Evolutionary conservation across 2,797 vertebrate genomes (phyloP), one percentile per base, ranked within the genome.

Genomic region (Helicolenus hilgendorfi): DNA sequence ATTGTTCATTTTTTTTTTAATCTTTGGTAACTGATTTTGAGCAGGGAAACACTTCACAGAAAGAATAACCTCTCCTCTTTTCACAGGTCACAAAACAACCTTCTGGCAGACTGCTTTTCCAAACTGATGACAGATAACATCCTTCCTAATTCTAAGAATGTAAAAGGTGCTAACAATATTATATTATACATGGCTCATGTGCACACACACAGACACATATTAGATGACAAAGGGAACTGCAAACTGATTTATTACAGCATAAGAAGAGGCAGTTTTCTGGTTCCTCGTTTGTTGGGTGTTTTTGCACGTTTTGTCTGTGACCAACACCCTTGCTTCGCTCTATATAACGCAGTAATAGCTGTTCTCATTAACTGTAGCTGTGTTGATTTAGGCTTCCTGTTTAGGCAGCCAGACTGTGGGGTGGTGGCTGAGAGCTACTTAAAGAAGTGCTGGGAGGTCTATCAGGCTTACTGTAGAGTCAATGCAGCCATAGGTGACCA

Each of bases 71-170:
- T 36, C 1, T n/a, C 2, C 8, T 87, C 14, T 71, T 72, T 64
- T 81, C 86, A 2, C 92, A 99, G 98, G 83, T 90, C 95, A 2
- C 60, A 91, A 36, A 93, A 82, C 45, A 93, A 96, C 35, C 86
- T 94, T 7, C 94, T 99, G 73, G 95, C 85, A 8, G 76, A 96
- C 58, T 98, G 98, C 85, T 98, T 99, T 86, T 96, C 90, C 62
- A 97, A 96, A 91, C 92, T 99, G 83, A 96, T 99, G 98, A 91
- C 58, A 1, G 96, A 98, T 59, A 97, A 99, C 68, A 93, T 99
- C 79, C 93, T 94, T 69, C 98, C 98, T 1, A 90, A 97, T 69
- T 98, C 97, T 31, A 98, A 94, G 90, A 79, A 20, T 20, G 92
- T 98, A 18, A 98, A 97, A 97, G 98, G 99, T 99, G 92, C 5